Conservation (phyloP, 1,140 invertebrate genomes). For the Solenopsis fugax region DNA sequence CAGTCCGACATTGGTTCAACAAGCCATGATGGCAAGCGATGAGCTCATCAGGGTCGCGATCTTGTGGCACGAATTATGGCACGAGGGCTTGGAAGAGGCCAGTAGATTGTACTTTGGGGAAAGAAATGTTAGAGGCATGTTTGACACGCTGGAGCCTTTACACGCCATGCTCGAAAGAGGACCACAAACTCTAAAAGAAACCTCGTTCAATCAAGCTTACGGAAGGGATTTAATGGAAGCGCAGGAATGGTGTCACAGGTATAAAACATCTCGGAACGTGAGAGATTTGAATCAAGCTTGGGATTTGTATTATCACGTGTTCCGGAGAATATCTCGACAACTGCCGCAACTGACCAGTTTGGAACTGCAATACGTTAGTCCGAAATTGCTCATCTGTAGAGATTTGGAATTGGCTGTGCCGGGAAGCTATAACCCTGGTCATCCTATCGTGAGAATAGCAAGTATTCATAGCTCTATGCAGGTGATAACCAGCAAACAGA, state of each 20-base stretch:
- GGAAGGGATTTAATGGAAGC: constrained; percentile 97
- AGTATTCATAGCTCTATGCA: constrained; percentile 93
- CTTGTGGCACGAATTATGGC: constrained; percentile 99
- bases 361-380: constrained; percentile 98
- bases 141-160: constrained; percentile 97
- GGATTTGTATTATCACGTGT: constrained; percentile 99
- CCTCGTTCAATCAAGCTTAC: constrained; percentile 98
- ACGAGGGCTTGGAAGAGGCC: constrained; percentile 99
- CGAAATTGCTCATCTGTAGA: constrained; percentile 94
- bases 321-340: constrained; percentile 97
- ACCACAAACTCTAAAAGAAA: constrained; percentile 98
- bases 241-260: constrained; percentile 96
- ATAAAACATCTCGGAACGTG: constrained; percentile 94
- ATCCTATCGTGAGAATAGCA: constrained; percentile 94
- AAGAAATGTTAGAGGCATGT: constrained; percentile 97
- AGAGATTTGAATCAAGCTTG: constrained; percentile 98
- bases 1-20: constrained; percentile 95
- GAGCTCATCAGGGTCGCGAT: constrained; percentile 99
- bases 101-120: constrained; percentile 98
- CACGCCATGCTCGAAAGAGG: constrained; percentile 97
- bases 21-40: constrained; percentile 97
- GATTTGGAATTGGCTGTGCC: constrained; percentile 98
- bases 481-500: constrained; percentile 99
- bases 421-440: constrained; percentile 97
- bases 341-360: constrained; percentile 95